Base-by-base conservation (phyloP, 2,113 vertebrate species). In the Gallinago paraguaiae region DNA sequence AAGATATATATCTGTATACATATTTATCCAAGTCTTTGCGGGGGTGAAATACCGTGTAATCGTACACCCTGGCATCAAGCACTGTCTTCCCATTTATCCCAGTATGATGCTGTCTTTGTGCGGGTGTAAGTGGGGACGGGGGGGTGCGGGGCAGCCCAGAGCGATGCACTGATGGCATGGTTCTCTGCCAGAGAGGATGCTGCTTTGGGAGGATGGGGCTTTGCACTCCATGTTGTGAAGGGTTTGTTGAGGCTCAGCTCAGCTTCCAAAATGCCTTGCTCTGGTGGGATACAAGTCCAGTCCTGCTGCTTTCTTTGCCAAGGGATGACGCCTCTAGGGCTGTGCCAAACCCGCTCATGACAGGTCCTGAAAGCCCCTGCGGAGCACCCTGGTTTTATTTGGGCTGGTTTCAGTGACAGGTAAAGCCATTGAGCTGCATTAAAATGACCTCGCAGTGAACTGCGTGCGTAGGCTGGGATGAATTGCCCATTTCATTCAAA, bases 401-500 rank as follows among this genome's bases (percentile, higher is more conserved):
- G 53, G 41, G 54, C 35, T 56, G 82, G n/a, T 72, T 31, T 84
- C 74, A 77, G 92, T 65, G 56, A 27, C 94, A 95, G 96, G 96
- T 97, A 84, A 82, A 91, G 70, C 92, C 45, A 59, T 61, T 83
- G 74, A 86, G 78, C 53, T 82, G 90, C 96, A 23, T 35, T 53
- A 39, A 90, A 84, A 83, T 76, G 91, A 96, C 94, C 79, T 95
- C 35, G 13, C 85, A 6, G 94, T 97, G 96, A 97, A 96, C 97
- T 89, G 96, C 12, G 37, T 85, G 97, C 89, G 88, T 71, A 43
- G 91, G 82, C 86, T 77, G 1, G 1, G 59, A 82, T 93, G 74
- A 94, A 93, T 86, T 82, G 95, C 96, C 94, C 50, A 61, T 74
- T 97, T 96, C 92, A 96, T 97, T 97, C 96, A 96, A 83, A 94